Evolutionary conservation across 2,797 vertebrate species (phyloP), one percentile per base, ranked within the genome.

Genomic region (Sebastes steindachneri): DNA sequence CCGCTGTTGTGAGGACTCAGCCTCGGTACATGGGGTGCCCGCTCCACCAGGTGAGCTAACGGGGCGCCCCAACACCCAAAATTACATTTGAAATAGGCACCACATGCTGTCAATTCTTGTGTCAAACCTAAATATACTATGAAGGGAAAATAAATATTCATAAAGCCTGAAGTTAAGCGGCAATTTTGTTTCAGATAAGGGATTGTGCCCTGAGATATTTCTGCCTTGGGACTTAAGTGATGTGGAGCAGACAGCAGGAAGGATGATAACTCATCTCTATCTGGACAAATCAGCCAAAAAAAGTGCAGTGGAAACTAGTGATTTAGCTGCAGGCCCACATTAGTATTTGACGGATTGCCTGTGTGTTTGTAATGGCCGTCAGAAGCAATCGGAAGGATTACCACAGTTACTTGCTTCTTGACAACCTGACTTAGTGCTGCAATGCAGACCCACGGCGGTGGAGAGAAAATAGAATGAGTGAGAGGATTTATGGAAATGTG

Each of bases 371-470:
- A 63, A 77, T 68, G 71, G 53, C 37, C 14, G 17, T 85, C 79
- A 80, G 79, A 65, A 66, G 62, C 68, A 53, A 53, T 59, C 62
- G 37, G 45, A 85, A 62, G 80, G 77, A 77, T 83, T 80, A 79
- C 37, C 29, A 66, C 37, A 64, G 29, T 68, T 60, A 54, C 59
- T 79, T n/a, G 33, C 59, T 37, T 64, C 66, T 74, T 78, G 82
- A 88, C 73, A 84, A 51, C 60, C 33, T 77, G 76, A 79, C 74
- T 84, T 68, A 37, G 63, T 86, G 81, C 85, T 92, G 87, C 90
- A 91, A 66, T 90, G 86, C 86, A 87, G 90, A 69, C 35, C 68
- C 72, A 41, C 9, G 1, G 66, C 25, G 8, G 19, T 3, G 35
- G 60, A 57, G 58, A 74, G 71, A 78, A 77, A 82, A 88, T 51